These are phyloP conservation scores for Gallinago nigripennis DNA, from an alignment of 2,797 vertebrate genomes.

Conservation along the genomic window DNA sequence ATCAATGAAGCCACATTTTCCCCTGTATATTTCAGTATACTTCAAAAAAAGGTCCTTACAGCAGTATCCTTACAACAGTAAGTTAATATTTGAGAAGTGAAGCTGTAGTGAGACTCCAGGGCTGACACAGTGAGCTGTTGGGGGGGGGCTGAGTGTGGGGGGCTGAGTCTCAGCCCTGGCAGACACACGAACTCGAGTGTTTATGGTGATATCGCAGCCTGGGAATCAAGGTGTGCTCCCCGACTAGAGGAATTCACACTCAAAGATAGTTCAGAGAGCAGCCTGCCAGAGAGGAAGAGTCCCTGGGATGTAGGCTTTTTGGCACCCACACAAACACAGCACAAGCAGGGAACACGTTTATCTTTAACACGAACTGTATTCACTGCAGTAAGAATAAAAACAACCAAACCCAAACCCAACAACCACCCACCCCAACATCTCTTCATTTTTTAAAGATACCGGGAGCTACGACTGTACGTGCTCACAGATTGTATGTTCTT, in stretches of 20 bases:
- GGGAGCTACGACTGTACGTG: background rate
- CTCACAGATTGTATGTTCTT: background rate
- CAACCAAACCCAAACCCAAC: background rate
- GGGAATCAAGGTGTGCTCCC: background rate
- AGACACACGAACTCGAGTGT: background rate
- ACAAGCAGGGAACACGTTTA: background rate
- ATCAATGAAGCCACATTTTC: accelerated
- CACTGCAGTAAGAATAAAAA: background rate
- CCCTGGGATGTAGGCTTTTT: background rate
- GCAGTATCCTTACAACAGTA: background rate
- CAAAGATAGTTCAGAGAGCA: background rate
- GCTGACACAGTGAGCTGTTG: too few species aligned
- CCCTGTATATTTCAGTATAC: background rate
- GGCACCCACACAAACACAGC: background rate
- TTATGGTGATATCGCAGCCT: background rate
- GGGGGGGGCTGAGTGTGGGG: too few species aligned
- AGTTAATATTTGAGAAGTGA: background rate
- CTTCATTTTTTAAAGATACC: background rate
- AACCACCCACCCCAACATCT: accelerated
- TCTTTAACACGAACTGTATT: background rate
- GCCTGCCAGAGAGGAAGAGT: background rate
- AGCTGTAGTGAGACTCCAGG: background rate
- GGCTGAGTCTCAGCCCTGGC: background rate
- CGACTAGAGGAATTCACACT: background rate
- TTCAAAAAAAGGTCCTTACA: background rate